Evolutionary conservation across 2,797 vertebrate genomes (phyloP).

Genomic region (Girardinus metallicus): DNA sequence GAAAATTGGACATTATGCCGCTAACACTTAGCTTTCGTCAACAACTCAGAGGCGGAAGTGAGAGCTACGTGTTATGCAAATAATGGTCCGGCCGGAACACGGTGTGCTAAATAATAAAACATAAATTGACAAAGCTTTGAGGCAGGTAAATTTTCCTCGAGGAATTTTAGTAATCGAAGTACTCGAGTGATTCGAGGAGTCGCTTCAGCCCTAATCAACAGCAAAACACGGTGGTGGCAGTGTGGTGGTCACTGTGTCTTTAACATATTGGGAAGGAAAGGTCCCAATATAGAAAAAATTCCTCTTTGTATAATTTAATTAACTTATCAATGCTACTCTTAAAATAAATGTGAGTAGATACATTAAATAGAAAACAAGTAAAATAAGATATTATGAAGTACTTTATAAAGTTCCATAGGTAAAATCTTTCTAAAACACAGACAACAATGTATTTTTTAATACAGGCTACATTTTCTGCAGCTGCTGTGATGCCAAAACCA

Average conservation of each 20-base stretch:
- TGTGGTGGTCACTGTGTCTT: neutral
- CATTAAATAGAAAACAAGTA: constrained; percentile 30
- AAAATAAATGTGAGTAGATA: constrained; percentile 60
- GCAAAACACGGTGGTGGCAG: neutral
- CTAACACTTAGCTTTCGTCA: too few relatives aligned
- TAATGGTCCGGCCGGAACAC: too few relatives aligned
- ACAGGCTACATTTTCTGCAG: constrained; percentile 20
- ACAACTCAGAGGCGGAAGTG: too few relatives aligned
- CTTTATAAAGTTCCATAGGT: constrained; percentile 26
- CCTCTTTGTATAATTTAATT: neutral
- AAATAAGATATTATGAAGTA: constrained; percentile 51
- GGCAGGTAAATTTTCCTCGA: too few relatives aligned
- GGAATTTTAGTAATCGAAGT: too few relatives aligned
- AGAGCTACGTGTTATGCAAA: too few relatives aligned
- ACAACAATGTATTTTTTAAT: constrained; percentile 1
- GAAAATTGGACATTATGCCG: too few relatives aligned
- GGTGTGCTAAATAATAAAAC: too few relatives aligned
- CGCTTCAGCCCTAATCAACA: neutral
- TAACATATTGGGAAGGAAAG: neutral
- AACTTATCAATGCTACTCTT: constrained; percentile 1
- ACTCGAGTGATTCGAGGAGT: too few relatives aligned
- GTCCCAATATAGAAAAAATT: neutral
- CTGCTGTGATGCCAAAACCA: constrained; percentile 39
- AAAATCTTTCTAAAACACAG: constrained; percentile 30
- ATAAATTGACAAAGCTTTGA: too few relatives aligned